Base-by-base conservation (phyloP, 1,140 invertebrate species). In the Batillaria attramentaria region DNA sequence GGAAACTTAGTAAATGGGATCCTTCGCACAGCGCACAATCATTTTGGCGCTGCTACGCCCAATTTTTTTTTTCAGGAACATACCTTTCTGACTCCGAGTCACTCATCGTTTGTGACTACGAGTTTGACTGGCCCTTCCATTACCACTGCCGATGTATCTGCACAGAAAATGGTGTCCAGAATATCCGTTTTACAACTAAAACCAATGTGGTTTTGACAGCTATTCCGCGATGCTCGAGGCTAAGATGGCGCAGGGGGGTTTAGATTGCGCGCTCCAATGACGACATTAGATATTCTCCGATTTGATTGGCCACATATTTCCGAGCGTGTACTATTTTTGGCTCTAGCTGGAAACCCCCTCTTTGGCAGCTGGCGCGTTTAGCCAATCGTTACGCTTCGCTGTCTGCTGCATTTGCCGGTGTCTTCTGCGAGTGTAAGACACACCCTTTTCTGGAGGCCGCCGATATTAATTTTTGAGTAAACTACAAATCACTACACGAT, bases 81-180 rank as follows among this genome's bases (percentile, higher is more conserved):
- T 28, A 75, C 73, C 73, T 75, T 54, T 75, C 73, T 33, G 73
- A 75, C 54, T 75, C 73, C 73, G 73, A 75, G 39, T 75, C 73
- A 75, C 73, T 75, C 73, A 75, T 75, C 62, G 73, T 75, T 57
- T 41, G 57, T 75, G 73, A 75, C 73, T 28, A 16, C 3, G 16
- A 75, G 57, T 41, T 62, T 75, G 13, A 62, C 54, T 75, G 73
- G 73, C n/a, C 54, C 57, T 75, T 75, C 73, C 73, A 75, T 75
- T 42, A 65, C 73, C 42, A 37, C 28, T 8, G 31, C 42, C 39
- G 62, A 28, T 65, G n/a, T n/a, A n/a, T n/a, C n/a, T n/a, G n/a
- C n/a, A n/a, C n/a, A n/a, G n/a, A n/a, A n/a, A n/a, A n/a, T n/a
- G n/a, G n/a, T n/a, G n/a, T n/a, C n/a, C n/a, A n/a, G n/a, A n/a